phyloP scores from a whole-genome alignment of 2,888 invertebrate species.

The Drosophila villosipedis region DNA sequence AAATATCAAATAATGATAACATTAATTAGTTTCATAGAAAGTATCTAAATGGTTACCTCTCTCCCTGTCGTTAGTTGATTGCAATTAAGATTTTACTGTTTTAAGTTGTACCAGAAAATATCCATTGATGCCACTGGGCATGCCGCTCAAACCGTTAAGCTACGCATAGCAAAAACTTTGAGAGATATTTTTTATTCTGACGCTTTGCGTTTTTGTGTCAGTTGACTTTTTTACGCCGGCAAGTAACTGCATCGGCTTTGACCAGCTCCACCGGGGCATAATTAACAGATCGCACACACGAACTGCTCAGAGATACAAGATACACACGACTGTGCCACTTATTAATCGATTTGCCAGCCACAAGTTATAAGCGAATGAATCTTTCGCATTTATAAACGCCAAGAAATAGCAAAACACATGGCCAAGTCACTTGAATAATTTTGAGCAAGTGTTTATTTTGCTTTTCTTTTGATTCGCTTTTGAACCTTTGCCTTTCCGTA shows the following conservation, averaged over 20 bases:
- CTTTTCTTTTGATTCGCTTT: conserved; percentile 46
- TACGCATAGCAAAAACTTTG: conserved; percentile 40
- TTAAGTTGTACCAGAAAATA: conserved; percentile 32
- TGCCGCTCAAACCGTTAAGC: conserved; percentile 46
- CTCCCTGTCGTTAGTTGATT: conserved; percentile 6
- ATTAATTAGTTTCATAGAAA: conserved; percentile 9
- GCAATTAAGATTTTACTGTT: conserved; percentile 47
- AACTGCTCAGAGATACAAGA: conserved; percentile 18
- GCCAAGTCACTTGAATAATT: conserved; percentile 38
- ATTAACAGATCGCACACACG: conserved; percentile 67
- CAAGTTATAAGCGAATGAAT: conserved; percentile 42
- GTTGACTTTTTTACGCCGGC: conserved; percentile 13
- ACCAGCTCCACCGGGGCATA: conserved; percentile 69
- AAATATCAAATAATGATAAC: not conserved
- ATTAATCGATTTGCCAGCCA: conserved; percentile 69
- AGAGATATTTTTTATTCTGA: conserved; percentile 29
- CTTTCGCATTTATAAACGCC: conserved; percentile 40
- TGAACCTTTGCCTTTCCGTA: conserved; percentile 38
- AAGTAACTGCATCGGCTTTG: conserved; percentile 55
- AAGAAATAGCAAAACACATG: conserved; percentile 23
- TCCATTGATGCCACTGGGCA: conserved; percentile 56
- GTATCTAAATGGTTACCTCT: conserved; percentile 6
- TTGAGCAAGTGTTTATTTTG: conserved; percentile 44
- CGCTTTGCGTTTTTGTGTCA: conserved; percentile 53
- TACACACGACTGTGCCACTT: conserved; percentile 71